Percentiles rank a stretch among this genome's conserved stretches.
These are phyloP conservation scores for Augiades crinisus DNA, from an alignment of 2,888 invertebrate genomes.

Conservation along the genomic window DNA sequence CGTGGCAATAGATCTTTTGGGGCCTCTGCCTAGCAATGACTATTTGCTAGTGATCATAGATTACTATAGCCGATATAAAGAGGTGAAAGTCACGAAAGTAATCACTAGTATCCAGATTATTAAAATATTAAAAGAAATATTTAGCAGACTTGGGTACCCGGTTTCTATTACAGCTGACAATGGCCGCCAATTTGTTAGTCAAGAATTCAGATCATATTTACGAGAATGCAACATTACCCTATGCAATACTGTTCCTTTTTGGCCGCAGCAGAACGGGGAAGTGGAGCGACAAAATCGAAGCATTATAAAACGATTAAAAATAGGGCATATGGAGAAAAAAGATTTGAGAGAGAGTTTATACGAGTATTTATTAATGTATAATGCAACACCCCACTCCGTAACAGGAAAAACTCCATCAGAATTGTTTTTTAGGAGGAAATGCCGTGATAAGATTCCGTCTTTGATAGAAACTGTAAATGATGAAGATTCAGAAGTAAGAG, in stretches of 20 bases:
- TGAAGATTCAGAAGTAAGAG: not conserved
- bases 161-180: constrained; percentile 29
- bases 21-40: constrained; percentile 18
- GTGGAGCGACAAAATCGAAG: constrained; percentile 30
- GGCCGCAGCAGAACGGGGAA: constrained; percentile 31
- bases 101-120: constrained; percentile 19
- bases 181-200: constrained; percentile 30
- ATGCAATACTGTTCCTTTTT: constrained; percentile 32
- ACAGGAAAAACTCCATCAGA: constrained; percentile 39
- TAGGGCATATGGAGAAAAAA: constrained; percentile 18
- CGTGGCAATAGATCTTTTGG: constrained; percentile 37
- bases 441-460: not conserved
- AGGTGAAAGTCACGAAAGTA: constrained; percentile 6
- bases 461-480: constrained; percentile 22
- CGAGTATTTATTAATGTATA: constrained; percentile 38
- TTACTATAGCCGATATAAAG: constrained; percentile 23
- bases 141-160: constrained; percentile 29
- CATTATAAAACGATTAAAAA: constrained; percentile 29
- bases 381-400: constrained; percentile 40
- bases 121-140: constrained; percentile 19
- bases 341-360: constrained; percentile 11
- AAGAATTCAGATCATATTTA: constrained; percentile 20
- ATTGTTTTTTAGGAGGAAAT: not conserved
- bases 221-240: constrained; percentile 10
- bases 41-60: constrained; percentile 18